Base-by-base conservation (phyloP, 2,113 vertebrate genomes). In the Pedetes capensis region DNA sequence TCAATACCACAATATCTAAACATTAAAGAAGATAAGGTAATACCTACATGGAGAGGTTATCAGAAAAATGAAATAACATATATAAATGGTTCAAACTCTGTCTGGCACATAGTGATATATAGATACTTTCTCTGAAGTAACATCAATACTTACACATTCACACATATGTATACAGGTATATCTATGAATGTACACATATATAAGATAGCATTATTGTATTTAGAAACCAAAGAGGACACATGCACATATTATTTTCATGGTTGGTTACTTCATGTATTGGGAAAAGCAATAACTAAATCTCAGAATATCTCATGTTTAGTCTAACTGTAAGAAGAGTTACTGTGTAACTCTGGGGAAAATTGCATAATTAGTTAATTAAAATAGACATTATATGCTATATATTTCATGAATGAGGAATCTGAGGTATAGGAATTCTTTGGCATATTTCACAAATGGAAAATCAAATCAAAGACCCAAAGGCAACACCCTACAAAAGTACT, bases 391-490 rank as follows among this genome's bases (percentile, higher is more conserved):
- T 68, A 72, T 61, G 23, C 12, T 51, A n/a, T 6, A n/a, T 25
- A 29, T 42, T 61, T 83, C 23, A 23, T 13, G 1, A 78, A 49
- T 87, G 23, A 85, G 2, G 16, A 80, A 61, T 81, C 3, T 23
- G 47, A 94, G 32, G 14, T n/a, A 53, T 69, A 68, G 34, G 29
- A 66, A 6, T 42, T 27, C 71, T 83, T 51, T n/a, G 4, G 32
- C 47, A 44, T 51, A 6, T 61, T 90, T 91, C 32, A 95, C 18
- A 92, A 81, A 53, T 74, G 29, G 23, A 18, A 94, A 93, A 61
- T 51, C 6, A 82, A 72, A 51, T 53, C 34, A 81, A 86, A 20
- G 2, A 75, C 8, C 74, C 11, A 57, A 74, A 86, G 18, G 11
- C 2, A 22, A 74, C 12, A 20, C 3, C 10, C 0, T 17, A 80